These are phyloP conservation scores for Euplexia lucipara DNA, from an alignment of 2,888 invertebrate genomes.

Conservation along the genomic window DNA sequence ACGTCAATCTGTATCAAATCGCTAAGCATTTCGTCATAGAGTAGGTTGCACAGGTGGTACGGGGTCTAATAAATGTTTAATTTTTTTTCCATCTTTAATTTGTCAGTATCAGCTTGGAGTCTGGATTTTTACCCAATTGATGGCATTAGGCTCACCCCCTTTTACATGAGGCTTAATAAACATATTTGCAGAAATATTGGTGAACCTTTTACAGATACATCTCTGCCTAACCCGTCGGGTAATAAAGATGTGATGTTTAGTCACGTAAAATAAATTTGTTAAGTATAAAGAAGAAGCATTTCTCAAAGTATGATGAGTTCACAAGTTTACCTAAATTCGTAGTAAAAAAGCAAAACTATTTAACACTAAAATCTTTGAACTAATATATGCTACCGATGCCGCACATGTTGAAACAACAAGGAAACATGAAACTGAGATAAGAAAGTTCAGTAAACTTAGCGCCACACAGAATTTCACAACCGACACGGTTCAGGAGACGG, in stretches of 20 bases:
- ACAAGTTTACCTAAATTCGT: not conserved
- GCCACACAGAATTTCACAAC: constrained; percentile 58
- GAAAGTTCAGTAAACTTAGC: constrained; percentile 60
- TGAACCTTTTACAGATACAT: too few relatives aligned
- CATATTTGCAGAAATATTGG: too few relatives aligned
- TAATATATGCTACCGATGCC: constrained; percentile 23
- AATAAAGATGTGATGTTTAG: too few relatives aligned
- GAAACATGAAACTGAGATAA: constrained; percentile 60
- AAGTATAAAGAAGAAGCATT: not conserved
- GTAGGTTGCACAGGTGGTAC: constrained; percentile 31
- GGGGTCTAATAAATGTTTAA: not conserved
- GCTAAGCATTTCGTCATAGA: constrained; percentile 62
- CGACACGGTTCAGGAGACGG: constrained; percentile 47
- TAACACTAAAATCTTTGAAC: constrained; percentile 13
- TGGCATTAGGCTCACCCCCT: too few relatives aligned
- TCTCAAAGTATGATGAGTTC: not conserved
- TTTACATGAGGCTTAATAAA: too few relatives aligned
- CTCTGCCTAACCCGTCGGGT: too few relatives aligned
- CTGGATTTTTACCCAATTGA: too few relatives aligned
- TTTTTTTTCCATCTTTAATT: too few relatives aligned
- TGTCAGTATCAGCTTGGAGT: too few relatives aligned
- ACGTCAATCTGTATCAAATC: constrained; percentile 63
- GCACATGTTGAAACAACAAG: constrained; percentile 52
- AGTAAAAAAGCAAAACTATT: not conserved
- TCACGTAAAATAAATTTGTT: too few relatives aligned